Evolutionary conservation across 2,888 invertebrate genomes (phyloP).

Genomic region (Ganaspis brasiliensis): DNA sequence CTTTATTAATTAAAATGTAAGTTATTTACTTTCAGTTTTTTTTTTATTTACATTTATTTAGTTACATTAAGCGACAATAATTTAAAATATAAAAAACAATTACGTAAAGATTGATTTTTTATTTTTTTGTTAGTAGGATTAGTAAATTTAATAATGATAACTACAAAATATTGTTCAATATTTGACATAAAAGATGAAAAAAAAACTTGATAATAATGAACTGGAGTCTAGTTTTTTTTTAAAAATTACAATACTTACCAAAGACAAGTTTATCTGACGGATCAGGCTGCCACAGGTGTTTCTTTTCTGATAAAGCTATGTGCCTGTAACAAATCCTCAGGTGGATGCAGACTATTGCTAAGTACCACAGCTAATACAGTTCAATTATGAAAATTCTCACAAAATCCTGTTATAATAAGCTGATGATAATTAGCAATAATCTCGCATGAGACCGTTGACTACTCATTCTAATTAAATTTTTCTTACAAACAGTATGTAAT

Average conservation of each 20-base stretch:
- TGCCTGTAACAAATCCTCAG: constrained; percentile 86
- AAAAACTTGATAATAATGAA: background rate
- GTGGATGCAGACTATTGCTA: constrained; percentile 81
- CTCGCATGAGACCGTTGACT: constrained; percentile 76
- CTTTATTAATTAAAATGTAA: no score
- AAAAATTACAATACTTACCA: constrained; percentile 68
- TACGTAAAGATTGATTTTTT: no score
- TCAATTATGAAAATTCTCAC: constrained; percentile 59
- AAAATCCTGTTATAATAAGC: constrained; percentile 65
- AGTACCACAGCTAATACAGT: constrained; percentile 78
- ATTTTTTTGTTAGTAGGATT: background rate
- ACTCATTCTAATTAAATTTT: constrained; percentile 40
- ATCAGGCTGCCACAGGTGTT: constrained; percentile 77
- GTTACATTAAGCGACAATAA: no score
- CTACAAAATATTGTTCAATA: no score
- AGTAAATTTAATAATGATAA: no score
- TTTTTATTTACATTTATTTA: no score
- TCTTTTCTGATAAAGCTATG: constrained; percentile 78
- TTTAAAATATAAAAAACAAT: no score
- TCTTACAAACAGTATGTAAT: background rate
- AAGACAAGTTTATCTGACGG: constrained; percentile 70
- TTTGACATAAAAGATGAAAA: background rate
- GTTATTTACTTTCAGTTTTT: no score
- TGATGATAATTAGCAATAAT: constrained; percentile 78
- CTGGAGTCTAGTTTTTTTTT: constrained; percentile 14